Percentiles rank a stretch among this genome's conserved stretches.
Conservation (phyloP, 1,140 invertebrate genomes). For the Sarcophaga peregrina region DNA sequence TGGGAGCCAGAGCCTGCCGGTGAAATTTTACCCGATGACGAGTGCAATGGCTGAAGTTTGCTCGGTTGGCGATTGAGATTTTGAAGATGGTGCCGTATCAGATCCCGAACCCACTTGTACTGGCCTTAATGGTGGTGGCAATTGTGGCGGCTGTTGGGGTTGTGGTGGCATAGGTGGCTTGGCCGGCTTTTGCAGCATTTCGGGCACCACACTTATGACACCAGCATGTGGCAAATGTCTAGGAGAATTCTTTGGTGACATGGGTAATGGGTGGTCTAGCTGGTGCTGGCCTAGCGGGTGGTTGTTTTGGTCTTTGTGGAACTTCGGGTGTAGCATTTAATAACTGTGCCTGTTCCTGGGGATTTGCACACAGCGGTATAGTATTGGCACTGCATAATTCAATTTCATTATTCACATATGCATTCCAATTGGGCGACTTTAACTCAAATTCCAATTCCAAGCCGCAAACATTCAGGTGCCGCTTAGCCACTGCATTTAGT, state of each 20-base stretch:
- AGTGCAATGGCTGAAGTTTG: conserved; percentile 50
- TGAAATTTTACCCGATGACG: conserved; percentile 58
- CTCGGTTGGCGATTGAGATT: conserved; percentile 60
- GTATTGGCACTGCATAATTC: conserved; percentile 86
- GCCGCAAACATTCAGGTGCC: conserved; percentile 74
- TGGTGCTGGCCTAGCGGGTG: conserved; percentile 68
- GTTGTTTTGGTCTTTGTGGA: conserved; percentile 71
- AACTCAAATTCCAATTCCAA: conserved; percentile 78
- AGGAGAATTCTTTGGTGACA: conserved; percentile 66
- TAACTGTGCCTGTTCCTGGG: conserved; percentile 56
- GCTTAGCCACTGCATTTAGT: conserved; percentile 75
- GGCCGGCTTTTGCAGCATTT: conserved; percentile 53
- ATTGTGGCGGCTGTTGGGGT: conserved; percentile 67
- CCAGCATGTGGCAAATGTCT: conserved; percentile 64
- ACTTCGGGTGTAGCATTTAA: conserved; percentile 67
- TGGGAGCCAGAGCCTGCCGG: conserved; percentile 46
- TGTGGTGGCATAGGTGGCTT: conserved; percentile 69
- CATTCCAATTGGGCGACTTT: conserved; percentile 87
- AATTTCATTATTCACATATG: conserved; percentile 83
- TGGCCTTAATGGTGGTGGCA: conserved; percentile 67
- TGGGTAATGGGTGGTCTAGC: conserved; percentile 71
- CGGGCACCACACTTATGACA: conserved; percentile 61
- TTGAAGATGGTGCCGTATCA: conserved; percentile 65
- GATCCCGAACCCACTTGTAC: conserved; percentile 66
- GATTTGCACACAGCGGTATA: conserved; percentile 74